Base-by-base conservation (phyloP, 2,113 vertebrate species). In the Daboia siamensis region DNA sequence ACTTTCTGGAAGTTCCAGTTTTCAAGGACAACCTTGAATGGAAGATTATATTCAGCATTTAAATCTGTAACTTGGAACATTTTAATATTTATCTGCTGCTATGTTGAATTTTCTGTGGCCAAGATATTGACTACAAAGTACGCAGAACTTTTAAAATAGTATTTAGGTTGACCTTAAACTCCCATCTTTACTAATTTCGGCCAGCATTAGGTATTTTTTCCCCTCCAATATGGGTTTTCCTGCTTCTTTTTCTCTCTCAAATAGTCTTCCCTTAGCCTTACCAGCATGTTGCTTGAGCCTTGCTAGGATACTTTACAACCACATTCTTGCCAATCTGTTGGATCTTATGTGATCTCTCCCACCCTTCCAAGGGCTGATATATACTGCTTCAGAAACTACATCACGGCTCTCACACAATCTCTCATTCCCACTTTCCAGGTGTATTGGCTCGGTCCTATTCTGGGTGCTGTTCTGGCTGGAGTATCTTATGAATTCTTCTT, bases 401-500 rank as follows among this genome's bases (percentile, higher is more conserved):
- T 33, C 20, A 8, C 85, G 69, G 20, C 17, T 44, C 74, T 44
- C 33, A 80, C 74, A 21, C 15, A 1, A 9, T 39, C 33, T 85
- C 46, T 86, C 29, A 52, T 86, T 17, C 44, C 86, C 51, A 69
- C 44, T 48, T 88, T 61, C 21, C 94, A 98, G 98, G 98, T 98
- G 39, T 98, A 97, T 89, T 98, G 98, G 98, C 96, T 98, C 26
- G 98, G 98, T 5, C 98, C 98, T 0, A 96, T 97, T 88, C 88
- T 98, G 2, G 98, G 98, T 0, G 97, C 98, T 0, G 80, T 98
- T 1, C 96, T 98, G 87, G 98, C 97, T 0, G 98, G 97, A 13
- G 54, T 98, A 64, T 98, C 96, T 94, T 97, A 98, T 0, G 97
- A 98, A 94, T 98, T 98, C 92, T 85, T 98, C 94, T 98, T 98